These are phyloP conservation scores for Megalopta genalis DNA, from an alignment of 1,140 invertebrate genomes.

Conservation along the genomic window DNA sequence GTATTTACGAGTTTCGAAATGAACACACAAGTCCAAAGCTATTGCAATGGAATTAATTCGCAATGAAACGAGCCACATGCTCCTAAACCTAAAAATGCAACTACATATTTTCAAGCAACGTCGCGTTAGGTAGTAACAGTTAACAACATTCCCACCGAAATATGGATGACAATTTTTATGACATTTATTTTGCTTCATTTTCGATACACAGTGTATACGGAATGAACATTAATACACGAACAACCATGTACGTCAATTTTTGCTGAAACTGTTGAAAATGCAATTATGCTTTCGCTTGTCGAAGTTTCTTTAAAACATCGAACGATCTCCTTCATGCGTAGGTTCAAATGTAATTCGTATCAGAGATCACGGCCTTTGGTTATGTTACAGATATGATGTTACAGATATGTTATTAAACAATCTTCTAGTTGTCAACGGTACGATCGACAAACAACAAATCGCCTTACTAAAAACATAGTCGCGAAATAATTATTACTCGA, in stretches of 20 bases:
- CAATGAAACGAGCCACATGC: no score
- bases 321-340: background rate
- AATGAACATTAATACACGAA: constrained; percentile 13
- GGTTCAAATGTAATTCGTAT: background rate
- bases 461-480: background rate
- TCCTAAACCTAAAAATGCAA: background rate
- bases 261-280: background rate
- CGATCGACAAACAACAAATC: background rate
- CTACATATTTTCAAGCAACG: background rate
- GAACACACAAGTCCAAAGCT: no score
- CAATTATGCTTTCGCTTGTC: background rate
- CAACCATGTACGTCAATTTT: background rate
- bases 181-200: constrained; percentile 18
- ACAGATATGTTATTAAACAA: constrained; percentile 10
- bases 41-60: background rate
- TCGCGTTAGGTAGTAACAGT: background rate
- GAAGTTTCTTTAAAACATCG: background rate
- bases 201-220: constrained; percentile 11
- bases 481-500: constrained; percentile 1
- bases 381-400: background rate
- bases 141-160: background rate
- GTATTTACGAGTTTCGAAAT: no score
- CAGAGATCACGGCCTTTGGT: background rate
- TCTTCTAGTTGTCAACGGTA: background rate
- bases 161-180: constrained; percentile 7